These are phyloP conservation scores for Plagodis dolabraria DNA, from an alignment of 2,888 invertebrate species.

Conservation along the genomic window DNA sequence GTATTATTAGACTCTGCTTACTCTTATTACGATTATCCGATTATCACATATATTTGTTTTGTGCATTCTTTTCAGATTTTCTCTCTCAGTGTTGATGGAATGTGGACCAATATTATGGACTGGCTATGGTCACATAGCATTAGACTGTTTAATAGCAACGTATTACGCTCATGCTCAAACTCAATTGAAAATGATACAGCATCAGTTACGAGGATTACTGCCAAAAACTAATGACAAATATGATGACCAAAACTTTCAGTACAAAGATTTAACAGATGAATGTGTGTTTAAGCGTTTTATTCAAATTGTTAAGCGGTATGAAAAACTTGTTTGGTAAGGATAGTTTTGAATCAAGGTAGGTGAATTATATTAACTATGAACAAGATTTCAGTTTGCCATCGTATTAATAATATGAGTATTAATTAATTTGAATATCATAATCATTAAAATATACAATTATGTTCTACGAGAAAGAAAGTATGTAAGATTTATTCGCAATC, in stretches of 20 bases:
- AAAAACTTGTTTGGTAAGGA: conserved; percentile 25
- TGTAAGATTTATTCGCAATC: too few species aligned
- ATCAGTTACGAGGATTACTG: conserved; percentile 48
- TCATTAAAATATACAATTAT: too few species aligned
- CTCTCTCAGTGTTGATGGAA: conserved; percentile 40
- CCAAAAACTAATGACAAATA: conserved; percentile 18
- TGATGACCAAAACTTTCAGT: conserved; percentile 11
- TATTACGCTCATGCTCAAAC: conserved; percentile 53
- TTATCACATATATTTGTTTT: neutral
- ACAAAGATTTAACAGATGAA: conserved; percentile 41
- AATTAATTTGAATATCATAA: too few species aligned
- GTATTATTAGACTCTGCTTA: too few species aligned
- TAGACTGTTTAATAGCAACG: conserved; percentile 48
- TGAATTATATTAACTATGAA: too few species aligned
- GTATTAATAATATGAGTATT: too few species aligned
- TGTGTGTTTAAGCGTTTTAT: conserved; percentile 41
- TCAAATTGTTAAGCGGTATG: conserved; percentile 49
- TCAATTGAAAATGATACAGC: conserved; percentile 55
- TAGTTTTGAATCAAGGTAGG: neutral
- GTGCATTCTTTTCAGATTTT: conserved; percentile 43
- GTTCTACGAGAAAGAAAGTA: too few species aligned
- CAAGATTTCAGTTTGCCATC: neutral
- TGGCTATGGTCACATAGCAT: conserved; percentile 47
- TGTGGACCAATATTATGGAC: conserved; percentile 41
- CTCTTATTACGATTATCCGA: neutral